Evolutionary conservation across 2,888 invertebrate genomes (phyloP).

Genomic region (Thera obeliscata): DNA sequence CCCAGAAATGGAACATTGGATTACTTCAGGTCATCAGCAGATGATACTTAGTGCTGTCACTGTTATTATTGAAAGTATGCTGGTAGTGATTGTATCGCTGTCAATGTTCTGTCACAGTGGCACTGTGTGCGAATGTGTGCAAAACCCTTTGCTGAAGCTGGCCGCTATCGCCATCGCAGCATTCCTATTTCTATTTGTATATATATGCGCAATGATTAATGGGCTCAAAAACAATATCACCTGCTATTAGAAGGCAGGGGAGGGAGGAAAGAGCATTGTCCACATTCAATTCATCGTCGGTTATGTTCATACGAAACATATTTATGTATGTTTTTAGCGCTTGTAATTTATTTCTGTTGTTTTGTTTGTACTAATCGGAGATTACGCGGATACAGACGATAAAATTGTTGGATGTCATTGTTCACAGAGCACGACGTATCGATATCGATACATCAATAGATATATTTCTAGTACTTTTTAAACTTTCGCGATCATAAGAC

Average conservation of each 20-base stretch:
- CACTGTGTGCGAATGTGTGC: too few species aligned
- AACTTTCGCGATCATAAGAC: too few species aligned
- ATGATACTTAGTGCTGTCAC: too few species aligned
- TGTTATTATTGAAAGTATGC: too few species aligned
- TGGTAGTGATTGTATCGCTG: too few species aligned
- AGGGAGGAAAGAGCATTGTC: background rate
- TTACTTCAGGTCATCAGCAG: too few species aligned
- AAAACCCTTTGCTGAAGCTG: too few species aligned
- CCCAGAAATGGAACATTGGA: too few species aligned
- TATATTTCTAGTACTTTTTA: too few species aligned
- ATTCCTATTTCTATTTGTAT: too few species aligned
- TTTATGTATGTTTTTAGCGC: conserved; percentile 11
- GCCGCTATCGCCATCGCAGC: too few species aligned
- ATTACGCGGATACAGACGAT: conserved; percentile 13
- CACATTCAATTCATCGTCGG: conserved; percentile 1
- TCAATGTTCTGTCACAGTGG: too few species aligned
- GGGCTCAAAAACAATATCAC: background rate
- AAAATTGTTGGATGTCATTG: conserved; percentile 15
- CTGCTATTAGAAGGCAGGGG: background rate
- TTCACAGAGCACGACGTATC: background rate
- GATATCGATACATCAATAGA: background rate
- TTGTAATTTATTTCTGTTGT: conserved; percentile 12
- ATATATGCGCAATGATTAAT: background rate
- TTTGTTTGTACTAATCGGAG: conserved; percentile 22
- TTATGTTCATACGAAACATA: conserved; percentile 8